A percentile compares a stretch with the other conserved stretches of the same genome.
phyloP scores from a whole-genome alignment of 2,113 vertebrate species.

The Scortum barcoo region DNA sequence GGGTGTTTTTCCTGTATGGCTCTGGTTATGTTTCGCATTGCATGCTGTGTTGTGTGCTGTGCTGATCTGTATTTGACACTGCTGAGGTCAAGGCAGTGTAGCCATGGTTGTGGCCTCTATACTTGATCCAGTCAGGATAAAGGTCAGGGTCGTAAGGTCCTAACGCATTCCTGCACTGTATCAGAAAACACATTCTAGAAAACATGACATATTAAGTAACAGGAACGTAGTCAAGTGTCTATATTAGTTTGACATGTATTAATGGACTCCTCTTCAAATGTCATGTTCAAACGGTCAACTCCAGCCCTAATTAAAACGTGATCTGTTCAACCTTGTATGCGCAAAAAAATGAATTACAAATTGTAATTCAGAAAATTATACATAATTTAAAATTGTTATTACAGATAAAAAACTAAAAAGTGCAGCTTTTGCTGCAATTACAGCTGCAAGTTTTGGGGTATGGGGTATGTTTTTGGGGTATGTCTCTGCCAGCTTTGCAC shows the following conservation, averaged over 20 bases:
- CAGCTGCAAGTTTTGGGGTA: too few relatives aligned
- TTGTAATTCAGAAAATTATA: neutral
- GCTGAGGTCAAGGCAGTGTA: slow-evolving; percentile 37
- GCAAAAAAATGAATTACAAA: neutral
- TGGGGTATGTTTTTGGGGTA: too few relatives aligned
- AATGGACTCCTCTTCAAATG: neutral
- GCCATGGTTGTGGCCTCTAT: slow-evolving; percentile 14
- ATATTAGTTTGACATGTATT: neutral
- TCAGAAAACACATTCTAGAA: slow-evolving; percentile 34
- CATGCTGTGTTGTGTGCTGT: slow-evolving; percentile 12
- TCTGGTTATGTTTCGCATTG: slow-evolving; percentile 25
- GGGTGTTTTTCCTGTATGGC: slow-evolving; percentile 13
- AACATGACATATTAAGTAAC: slow-evolving; percentile 18
- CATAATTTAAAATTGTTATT: too few relatives aligned
- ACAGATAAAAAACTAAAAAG: too few relatives aligned
- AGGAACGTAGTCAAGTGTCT: neutral
- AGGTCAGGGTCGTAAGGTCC: slow-evolving; percentile 48
- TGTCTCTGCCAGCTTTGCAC: too few relatives aligned
- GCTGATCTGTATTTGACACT: slow-evolving; percentile 65
- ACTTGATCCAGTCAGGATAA: slow-evolving; percentile 61
- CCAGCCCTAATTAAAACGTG: neutral
- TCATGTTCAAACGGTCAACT: neutral
- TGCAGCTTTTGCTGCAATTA: too few relatives aligned
- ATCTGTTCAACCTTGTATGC: neutral
- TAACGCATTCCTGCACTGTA: slow-evolving; percentile 34